Base-by-base conservation (phyloP, 2,113 vertebrate genomes). In the Larimichthys polyactis region DNA sequence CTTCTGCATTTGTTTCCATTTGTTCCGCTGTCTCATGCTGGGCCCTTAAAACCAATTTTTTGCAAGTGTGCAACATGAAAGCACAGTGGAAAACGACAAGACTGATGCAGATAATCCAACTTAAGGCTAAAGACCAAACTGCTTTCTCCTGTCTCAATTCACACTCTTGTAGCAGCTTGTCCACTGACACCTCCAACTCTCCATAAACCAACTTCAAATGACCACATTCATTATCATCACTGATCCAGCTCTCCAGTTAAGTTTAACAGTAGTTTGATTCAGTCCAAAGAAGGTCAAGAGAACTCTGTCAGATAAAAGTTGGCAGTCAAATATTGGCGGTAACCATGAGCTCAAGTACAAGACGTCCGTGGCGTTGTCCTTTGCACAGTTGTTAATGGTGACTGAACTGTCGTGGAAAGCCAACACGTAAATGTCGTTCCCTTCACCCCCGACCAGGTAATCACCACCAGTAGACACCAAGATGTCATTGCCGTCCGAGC, bases 401-500 rank as follows among this genome's bases (percentile, higher is more conserved):
- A 87, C 78, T n/a, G 70, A 77, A 43, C 83, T 79, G 1, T 68
- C 11, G 11, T 49, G 15, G 46, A 82, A 81, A 11, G 82, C 78
- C 3, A 90, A 1, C 76, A 87, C 27, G 84, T 92, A 91, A 36
- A 91, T 55, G 69, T 92, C 89, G 65, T 46, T 79, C 70, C 91
- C 91, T 15, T 89, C 83, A 27, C 85, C 90, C 2, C 91, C 91
- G 12, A 89, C 75, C 66, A 92, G 80, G 70, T 88, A 71, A 75
- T 92, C 91, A 7, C 59, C 83, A 66, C 85, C 90, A 0, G 74
- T 68, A 57, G 91, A 92, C 66, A 88, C 90, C 72, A 91, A 71
- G 54, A 89, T 60, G 71, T 93, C 91, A 5, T 87, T 51, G 0
- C 91, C 91, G 5, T 90, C 90, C 1, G 87, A 90, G 22, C 90